Evolutionary conservation across 1,140 invertebrate species (phyloP), one percentile per base, ranked within the genome.

Genomic region (Brachionus manjavacas): DNA sequence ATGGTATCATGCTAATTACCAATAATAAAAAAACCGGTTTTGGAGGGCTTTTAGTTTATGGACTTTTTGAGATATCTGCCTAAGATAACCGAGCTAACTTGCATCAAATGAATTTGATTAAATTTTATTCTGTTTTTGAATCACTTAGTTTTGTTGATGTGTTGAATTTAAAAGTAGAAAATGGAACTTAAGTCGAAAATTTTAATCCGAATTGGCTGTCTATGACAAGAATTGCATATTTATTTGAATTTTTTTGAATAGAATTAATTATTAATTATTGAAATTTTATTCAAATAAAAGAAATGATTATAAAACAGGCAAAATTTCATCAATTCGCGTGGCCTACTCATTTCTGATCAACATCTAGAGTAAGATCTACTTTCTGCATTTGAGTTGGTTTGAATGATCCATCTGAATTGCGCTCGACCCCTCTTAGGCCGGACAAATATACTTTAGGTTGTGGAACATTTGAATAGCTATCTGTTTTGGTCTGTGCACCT

Each of bases 301-400:
- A 0, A 46, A 72, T 41, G 8, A 72, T 20, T 41, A 72, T 16
- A 31, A 31, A 68, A 68, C 14, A 68, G 31, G 66, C 23, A 35
- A 23, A 46, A n/a, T 76, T 76, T 76, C 43, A 39, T 46, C 41
- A 76, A 25, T 76, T 76, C 23, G 9, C n/a, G 16, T 41, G 31
- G 11, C 31, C 28, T 16, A 41, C 68, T 72, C 35, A 85, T 83
- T 60, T 83, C 41, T 86, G 78, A 52, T 86, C 85, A 43, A 89
- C 89, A 85, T 89, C 88, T 25, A 89, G 85, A 20, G 89, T 90
- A 12, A 90, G 88, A 84, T 90, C 89, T n/a, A 90, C 86, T 86
- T 90, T 90, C 25, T 85, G 87, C 87, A 89, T 89, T 14, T 85
- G 60, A 14, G 89, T 90, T 4, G 88, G 86, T 23, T 86, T 81